Base-by-base conservation (phyloP, 64 coral and sea anemone genomes). In the Montipora capricornis region DNA sequence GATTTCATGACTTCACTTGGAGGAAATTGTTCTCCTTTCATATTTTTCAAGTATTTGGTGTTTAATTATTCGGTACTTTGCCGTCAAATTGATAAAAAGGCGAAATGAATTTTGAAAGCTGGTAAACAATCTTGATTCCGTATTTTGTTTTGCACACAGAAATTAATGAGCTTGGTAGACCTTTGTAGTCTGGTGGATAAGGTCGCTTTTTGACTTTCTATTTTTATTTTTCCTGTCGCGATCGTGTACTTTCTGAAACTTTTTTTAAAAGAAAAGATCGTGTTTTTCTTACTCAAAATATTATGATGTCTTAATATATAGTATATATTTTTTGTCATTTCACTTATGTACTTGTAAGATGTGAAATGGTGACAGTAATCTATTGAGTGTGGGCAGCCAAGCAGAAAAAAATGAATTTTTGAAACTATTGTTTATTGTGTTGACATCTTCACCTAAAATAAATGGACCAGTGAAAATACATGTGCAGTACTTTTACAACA, bases 81-180 rank as follows among this genome's bases (percentile, higher is more conserved):
- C 44, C 20, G 29, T 86, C 7, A 73, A 51, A 49, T 16, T 14
- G 68, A 71, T 71, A 10, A 49, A 37, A 20, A 49, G 66, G 16
- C 8, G 66, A 71, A 51, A 20, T 51, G 45, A 68, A 47, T 50
- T 71, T 22, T 47, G 47, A 86, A 86, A 47, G 45, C 67, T 86
- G 1, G 82, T 86, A 86, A 86, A 73, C 82, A 86, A 48, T 6
- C 20, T 45, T 86, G 16, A 9, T 71, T 71, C 67, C 82, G 19
- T 48, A 4, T 48, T 50, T 22, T 20, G 49, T 37, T 20, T 20
- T n/a, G 66, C 8, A 52, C 82, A 71, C 48, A 44, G 19, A 86
- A 86, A 73, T 86, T 86, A 82, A 82, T 82, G 12, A 57, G 4
- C 80, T 57, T 8, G 62, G 47, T 46, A 49, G 66, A 50, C 8